phyloP scores from a whole-genome alignment of 2,888 invertebrate genomes.

The Candidula unifasciata region DNA sequence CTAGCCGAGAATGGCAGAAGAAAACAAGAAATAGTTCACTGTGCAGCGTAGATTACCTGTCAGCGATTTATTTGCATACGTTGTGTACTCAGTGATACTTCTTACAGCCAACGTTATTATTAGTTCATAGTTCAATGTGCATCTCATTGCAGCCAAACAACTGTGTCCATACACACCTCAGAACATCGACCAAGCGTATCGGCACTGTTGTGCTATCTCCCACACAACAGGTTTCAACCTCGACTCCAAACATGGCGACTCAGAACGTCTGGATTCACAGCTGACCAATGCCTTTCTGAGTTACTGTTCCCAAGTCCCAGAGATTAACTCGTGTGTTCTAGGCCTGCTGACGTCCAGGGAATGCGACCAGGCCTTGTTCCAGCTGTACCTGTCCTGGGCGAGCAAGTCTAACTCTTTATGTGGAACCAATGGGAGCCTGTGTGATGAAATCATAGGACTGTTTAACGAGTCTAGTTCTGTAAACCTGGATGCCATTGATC shows the following conservation, averaged over 20 bases:
- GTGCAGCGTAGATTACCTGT: too few species aligned
- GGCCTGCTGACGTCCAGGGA: background rate
- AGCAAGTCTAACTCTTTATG: background rate
- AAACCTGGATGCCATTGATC: background rate
- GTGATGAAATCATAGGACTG: background rate
- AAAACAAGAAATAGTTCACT: too few species aligned
- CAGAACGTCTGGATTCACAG: background rate
- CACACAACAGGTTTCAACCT: too few species aligned
- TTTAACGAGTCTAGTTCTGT: background rate
- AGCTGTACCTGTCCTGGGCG: background rate
- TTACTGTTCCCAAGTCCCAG: background rate
- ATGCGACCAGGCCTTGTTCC: background rate
- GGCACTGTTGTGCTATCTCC: background rate
- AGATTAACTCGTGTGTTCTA: background rate
- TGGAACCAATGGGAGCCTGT: background rate
- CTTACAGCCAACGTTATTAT: too few species aligned
- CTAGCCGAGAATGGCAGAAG: too few species aligned
- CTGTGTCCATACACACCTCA: background rate
- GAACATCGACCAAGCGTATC: background rate
- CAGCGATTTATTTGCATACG: background rate
- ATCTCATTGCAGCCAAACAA: background rate
- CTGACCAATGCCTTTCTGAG: background rate
- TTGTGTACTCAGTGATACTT: too few species aligned
- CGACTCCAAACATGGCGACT: background rate
- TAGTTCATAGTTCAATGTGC: too few species aligned